These are phyloP conservation scores for Epirrita christyi DNA, from an alignment of 2,888 invertebrate genomes.

Conservation along the genomic window DNA sequence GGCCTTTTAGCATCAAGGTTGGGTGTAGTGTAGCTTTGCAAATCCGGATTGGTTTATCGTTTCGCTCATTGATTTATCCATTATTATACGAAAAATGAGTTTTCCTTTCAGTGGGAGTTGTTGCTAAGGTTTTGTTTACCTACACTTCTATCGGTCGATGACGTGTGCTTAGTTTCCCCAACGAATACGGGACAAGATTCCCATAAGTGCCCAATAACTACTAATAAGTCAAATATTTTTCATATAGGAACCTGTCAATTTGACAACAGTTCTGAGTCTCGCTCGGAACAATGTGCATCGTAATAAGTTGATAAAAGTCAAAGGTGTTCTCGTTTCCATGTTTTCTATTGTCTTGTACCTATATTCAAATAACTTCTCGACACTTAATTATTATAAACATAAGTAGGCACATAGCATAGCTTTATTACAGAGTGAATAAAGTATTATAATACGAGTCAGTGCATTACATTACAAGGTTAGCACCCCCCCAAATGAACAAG, in stretches of 20 bases:
- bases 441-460: conserved; percentile 1
- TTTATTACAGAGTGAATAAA: not conserved
- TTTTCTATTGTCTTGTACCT: too few species aligned
- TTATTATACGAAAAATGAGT: conserved; percentile 21
- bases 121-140: conserved; percentile 27
- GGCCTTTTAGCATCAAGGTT: conserved; percentile 25
- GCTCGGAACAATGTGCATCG: too few species aligned
- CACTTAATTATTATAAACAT: not conserved
- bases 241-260: too few species aligned
- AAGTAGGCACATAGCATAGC: not conserved
- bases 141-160: conserved; percentile 15
- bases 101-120: conserved; percentile 29
- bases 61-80: conserved; percentile 33
- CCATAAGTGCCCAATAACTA: too few species aligned
- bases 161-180: too few species aligned
- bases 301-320: too few species aligned
- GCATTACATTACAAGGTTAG: conserved; percentile 8
- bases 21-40: conserved; percentile 30
- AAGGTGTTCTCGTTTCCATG: too few species aligned
- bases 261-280: too few species aligned
- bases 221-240: too few species aligned
- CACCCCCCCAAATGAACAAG: conserved; percentile 16
- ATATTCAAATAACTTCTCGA: too few species aligned
- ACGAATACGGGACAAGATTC: too few species aligned
- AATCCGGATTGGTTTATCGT: conserved; percentile 27